Evolutionary conservation across 2,797 vertebrate genomes (phyloP), one percentile per base, ranked within the genome.

Genomic region (Liparis tanakae): DNA sequence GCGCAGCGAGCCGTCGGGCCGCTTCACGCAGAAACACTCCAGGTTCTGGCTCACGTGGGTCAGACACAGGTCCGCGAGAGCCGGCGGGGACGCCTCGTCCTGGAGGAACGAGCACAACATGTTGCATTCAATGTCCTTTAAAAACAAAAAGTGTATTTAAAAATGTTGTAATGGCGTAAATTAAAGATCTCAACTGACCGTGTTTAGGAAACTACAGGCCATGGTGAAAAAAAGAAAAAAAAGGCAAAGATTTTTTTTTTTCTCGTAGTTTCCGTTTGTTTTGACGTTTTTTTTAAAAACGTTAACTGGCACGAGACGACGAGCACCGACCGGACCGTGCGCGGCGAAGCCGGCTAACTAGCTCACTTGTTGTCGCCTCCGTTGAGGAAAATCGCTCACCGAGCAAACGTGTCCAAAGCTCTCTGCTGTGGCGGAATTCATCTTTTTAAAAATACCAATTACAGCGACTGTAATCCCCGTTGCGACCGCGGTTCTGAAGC

Each of bases 11-110:
- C 98, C 98, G 90, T 99, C 98, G 18, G 96, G 95, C 20, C 95
- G 95, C 84, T 96, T 98, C 78, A 94, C 94, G 83, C 97, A 98
- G 90, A 98, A 98, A 79, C 94, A 94, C 84, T 98, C 97, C 67
- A 99, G 93, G 74, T 97, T 96, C 48, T 95, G 94, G 87, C 96
- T 98, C 88, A 99, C 94, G 78, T 96, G 96, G 83, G 95, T 96
- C 89, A 99, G 94, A 69, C 97, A 98, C 86, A 99, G 95, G 87
- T 99, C 97, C 33, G 96, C 96, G 86, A 99, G 94, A 75, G 97
- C 93, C 22, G 96, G 93, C 0, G 98, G 97, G 74, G 96, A 97
- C 1, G 97, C 94, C 76, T 99, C 98, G 78, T 99, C 97, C 98
- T 99, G 85, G 12, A 53, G 84, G 75, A 65, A 41, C 4, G 0